Conservation (phyloP, 1,140 invertebrate species). For the Drosophila virilis region DNA sequence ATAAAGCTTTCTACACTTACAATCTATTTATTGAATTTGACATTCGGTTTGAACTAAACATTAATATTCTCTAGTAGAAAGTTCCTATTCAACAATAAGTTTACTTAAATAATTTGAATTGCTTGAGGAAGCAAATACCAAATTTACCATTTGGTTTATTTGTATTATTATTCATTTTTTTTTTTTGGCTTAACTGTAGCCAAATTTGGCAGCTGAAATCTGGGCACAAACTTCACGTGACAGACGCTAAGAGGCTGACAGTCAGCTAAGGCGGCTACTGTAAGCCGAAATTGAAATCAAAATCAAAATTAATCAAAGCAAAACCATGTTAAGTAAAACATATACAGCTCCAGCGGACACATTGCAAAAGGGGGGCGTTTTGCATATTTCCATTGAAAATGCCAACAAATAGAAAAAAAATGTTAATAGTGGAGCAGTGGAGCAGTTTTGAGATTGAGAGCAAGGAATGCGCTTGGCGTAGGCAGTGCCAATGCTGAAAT, state of each 20-base stretch:
- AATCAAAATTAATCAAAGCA: constrained; percentile 75
- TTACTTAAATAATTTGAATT: too few relatives aligned
- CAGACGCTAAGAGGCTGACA: constrained; percentile 42
- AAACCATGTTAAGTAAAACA: constrained; percentile 49
- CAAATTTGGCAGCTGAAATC: neutral
- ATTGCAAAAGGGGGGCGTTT: constrained; percentile 42
- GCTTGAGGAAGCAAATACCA: neutral
- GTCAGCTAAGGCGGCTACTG: constrained; percentile 62
- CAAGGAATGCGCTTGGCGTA: constrained; percentile 69
- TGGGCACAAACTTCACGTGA: constrained; percentile 53
- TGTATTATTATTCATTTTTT: neutral
- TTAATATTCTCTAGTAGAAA: too few relatives aligned
- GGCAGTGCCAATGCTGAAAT: constrained; percentile 51
- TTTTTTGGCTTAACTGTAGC: neutral
- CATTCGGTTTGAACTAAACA: too few relatives aligned
- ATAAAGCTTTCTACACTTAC: too few relatives aligned
- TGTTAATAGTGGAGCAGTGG: constrained; percentile 30
- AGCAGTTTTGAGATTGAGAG: constrained; percentile 31
- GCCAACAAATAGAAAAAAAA: constrained; percentile 11
- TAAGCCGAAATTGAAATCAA: constrained; percentile 74
- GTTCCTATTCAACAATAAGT: too few relatives aligned
- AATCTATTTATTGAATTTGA: too few relatives aligned
- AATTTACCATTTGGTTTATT: neutral
- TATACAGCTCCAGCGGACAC: constrained; percentile 1
- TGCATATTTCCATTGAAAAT: constrained; percentile 59